Base-by-base conservation (phyloP, 2,888 invertebrate genomes). In the Volucella bombylans region DNA sequence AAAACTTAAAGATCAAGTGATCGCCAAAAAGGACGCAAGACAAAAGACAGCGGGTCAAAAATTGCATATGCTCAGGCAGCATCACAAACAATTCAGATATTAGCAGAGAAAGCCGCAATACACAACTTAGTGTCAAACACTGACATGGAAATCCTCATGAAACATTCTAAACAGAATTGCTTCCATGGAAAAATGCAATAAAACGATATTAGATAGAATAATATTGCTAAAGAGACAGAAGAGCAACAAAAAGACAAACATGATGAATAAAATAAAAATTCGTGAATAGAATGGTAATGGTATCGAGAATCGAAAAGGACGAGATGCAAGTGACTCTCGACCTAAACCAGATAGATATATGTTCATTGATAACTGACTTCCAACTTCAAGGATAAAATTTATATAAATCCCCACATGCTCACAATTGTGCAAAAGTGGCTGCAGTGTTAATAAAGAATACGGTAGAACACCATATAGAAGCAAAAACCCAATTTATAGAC, bases 401-500 rank as follows among this genome's bases (percentile, higher is more conserved):
- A 14, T 2, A 9, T 1, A 38, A 57, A 8, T 38, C 39, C 39
- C 39, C 14, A 14, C 55, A 55, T 39, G 38, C 8, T 39, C 39
- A 55, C 39, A 55, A 55, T 14, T 55, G 55, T 55, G 55, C 38
- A 39, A 38, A 55, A 55, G 1, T n/a, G 6, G 14, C 38, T 54
- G 12, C 31, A 31, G 12, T n/a, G n/a, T 31, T 54, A 54, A 54
- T 31, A 1, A 31, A 54, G n/a, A n/a, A n/a, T 54, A 54, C 52
- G 23, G 31, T 54, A 4, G 55, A 14, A 14, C 39, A 55, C 55
- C 38, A 39, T 55, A 55, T 55, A 55, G 55, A 39, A 55, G 4
- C 38, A 55, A 39, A 38, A 55, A 39, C 39, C 6, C 38, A 55
- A 39, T 55, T 14, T 14, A 14, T n/a, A 39, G 55, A n/a, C n/a